Conservation (phyloP, 2,888 invertebrate genomes). For the Mesodorylaimus sp. region DNA sequence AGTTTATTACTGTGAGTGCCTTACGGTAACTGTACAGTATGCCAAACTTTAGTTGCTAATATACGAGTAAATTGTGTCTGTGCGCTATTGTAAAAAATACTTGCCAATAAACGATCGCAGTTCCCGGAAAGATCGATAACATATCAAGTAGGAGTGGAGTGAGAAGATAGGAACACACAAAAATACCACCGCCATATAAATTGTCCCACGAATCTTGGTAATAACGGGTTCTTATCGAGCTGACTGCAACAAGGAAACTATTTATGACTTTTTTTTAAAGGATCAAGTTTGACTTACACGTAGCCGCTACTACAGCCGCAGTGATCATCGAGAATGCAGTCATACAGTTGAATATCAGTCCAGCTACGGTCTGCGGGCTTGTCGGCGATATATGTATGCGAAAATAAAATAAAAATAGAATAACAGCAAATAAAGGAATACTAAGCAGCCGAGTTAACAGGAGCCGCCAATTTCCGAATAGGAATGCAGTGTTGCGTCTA, state of each 20-base stretch:
- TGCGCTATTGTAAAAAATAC: constrained; percentile 7
- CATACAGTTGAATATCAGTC: constrained; percentile 50
- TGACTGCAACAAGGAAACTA: constrained; percentile 22
- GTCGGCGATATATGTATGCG: not conserved
- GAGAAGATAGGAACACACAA: constrained; percentile 59
- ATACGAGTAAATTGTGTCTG: not conserved
- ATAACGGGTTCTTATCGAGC: constrained; percentile 67
- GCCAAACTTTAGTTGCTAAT: not conserved
- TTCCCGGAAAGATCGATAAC: constrained; percentile 49
- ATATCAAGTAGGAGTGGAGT: constrained; percentile 64
- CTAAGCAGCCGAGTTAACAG: not conserved
- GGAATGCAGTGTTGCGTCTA: not conserved
- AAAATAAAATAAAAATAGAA: constrained; percentile 5
- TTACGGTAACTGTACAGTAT: not conserved
- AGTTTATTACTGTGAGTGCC: not conserved
- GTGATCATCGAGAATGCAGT: constrained; percentile 49
- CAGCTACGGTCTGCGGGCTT: constrained; percentile 23
- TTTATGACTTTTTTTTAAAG: constrained; percentile 5
- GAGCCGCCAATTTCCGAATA: not conserved
- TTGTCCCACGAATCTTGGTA: constrained; percentile 78
- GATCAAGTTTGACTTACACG: constrained; percentile 45
- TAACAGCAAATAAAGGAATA: not conserved
- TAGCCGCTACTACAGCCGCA: constrained; percentile 47
- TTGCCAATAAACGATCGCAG: constrained; percentile 33
- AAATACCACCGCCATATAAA: constrained; percentile 62